phyloP scores from a whole-genome alignment of 92 coral and sea anemone species.

The Heliopora coerulea region DNA sequence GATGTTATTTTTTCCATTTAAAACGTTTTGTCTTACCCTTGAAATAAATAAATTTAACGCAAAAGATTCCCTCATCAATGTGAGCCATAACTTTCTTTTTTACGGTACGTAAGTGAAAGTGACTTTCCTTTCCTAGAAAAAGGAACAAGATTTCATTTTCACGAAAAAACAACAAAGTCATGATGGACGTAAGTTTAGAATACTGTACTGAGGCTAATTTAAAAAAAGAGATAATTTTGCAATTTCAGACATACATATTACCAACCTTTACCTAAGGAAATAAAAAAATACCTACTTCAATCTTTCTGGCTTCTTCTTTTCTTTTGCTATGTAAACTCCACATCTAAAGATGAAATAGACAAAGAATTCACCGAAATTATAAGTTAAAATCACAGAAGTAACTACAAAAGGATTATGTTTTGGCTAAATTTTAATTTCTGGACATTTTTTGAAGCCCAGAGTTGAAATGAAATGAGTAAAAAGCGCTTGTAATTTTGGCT shows the following conservation, averaged over 20 bases:
- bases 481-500: background rate
- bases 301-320: conserved; percentile 13
- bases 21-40: no score
- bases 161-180: background rate
- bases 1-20: no score
- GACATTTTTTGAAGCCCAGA: no score
- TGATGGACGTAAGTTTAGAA: no score
- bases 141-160: background rate
- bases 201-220: no score
- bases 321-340: conserved; percentile 6
- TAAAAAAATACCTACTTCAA: background rate
- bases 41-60: no score
- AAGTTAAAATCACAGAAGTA: background rate
- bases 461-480: background rate
- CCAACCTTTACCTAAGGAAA: conserved; percentile 1
- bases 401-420: background rate
- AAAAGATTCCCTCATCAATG: no score
- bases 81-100: background rate
- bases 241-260: no score
- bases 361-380: background rate
- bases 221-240: background rate
- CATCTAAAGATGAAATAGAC: conserved; percentile 12
- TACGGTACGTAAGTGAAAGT: conserved; percentile 23
- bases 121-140: conserved; percentile 18
- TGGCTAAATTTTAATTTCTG: no score